Conservation (phyloP, 64 coral and sea anemone genomes). For the Actinia equina region DNA sequence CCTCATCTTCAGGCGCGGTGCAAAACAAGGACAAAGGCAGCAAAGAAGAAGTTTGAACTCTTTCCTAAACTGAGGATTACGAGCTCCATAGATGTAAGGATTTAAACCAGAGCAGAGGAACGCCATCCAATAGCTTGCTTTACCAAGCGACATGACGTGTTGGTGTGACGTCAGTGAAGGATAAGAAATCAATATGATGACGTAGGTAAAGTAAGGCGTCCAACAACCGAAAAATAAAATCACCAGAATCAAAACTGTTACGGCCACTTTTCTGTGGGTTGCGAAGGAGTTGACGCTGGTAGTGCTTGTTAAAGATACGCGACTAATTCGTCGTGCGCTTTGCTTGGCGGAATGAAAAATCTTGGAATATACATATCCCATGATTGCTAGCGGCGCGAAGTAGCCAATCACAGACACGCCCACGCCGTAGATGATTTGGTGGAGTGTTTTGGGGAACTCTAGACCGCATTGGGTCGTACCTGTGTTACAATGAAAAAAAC, state of each 20-base stretch:
- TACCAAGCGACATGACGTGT: conserved; percentile 46
- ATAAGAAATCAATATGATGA: conserved; percentile 51
- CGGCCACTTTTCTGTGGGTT: conserved; percentile 60
- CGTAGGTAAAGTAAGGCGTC: conserved; percentile 69
- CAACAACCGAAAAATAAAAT: conserved; percentile 70
- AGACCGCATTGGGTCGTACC: conserved; percentile 83
- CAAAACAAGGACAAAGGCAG: conserved; percentile 52
- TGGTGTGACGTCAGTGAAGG: conserved; percentile 43
- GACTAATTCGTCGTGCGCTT: conserved; percentile 54
- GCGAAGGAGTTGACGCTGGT: conserved; percentile 22
- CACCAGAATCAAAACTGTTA: conserved; percentile 69
- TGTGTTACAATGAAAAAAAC: not conserved
- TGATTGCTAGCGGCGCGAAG: conserved; percentile 50
- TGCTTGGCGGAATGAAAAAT: conserved; percentile 68
- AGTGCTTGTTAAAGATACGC: conserved; percentile 56
- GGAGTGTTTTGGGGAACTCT: conserved; percentile 31
- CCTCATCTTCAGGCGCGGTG: not conserved
- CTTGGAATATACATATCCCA: conserved; percentile 74
- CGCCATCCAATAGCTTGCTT: conserved; percentile 63
- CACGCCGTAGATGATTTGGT: conserved; percentile 47
- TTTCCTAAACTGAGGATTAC: conserved; percentile 65
- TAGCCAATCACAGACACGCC: conserved; percentile 50
- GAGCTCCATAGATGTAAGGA: conserved; percentile 72
- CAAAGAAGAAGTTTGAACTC: conserved; percentile 68
- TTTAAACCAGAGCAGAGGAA: conserved; percentile 62